These are phyloP conservation scores for Rana temporaria DNA, from an alignment of 2,113 vertebrate genomes.

Conservation along the genomic window DNA sequence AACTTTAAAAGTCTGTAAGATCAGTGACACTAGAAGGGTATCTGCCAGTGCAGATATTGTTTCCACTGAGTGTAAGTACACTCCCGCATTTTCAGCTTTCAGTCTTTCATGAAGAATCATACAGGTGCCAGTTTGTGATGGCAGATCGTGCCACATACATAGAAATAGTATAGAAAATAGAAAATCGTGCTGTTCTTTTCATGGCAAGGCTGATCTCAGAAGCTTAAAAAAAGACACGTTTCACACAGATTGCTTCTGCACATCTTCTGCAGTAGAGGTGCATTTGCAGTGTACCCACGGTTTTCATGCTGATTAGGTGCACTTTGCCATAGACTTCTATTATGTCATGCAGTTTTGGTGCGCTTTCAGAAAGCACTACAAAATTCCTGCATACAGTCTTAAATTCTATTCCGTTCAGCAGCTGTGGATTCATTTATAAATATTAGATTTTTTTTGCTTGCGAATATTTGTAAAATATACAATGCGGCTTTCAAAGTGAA, in stretches of 20 bases:
- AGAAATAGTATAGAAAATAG: neutral
- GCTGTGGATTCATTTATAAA: no score
- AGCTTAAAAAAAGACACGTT: neutral
- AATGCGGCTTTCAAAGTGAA: no score
- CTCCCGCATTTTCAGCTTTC: constrained; percentile 39
- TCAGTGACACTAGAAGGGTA: constrained; percentile 30
- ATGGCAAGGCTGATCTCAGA: neutral
- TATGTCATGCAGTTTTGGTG: no score
- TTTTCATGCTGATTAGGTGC: no score
- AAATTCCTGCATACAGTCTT: no score
- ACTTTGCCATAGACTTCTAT: no score
- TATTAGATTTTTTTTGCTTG: no score
- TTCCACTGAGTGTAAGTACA: constrained; percentile 15
- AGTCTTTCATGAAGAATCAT: neutral
- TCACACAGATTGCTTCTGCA: neutral
- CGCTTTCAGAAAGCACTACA: no score
- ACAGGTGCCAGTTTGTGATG: constrained; percentile 33
- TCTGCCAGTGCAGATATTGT: constrained; percentile 21
- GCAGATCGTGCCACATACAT: neutral
- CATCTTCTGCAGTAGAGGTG: no score
- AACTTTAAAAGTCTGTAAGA: constrained; percentile 28
- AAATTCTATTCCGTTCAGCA: no score
- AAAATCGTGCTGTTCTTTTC: neutral
- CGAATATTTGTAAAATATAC: no score
- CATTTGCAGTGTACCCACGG: no score